These are phyloP conservation scores for Tenebrosternarchus preto DNA, from an alignment of 2,113 vertebrate genomes.

Conservation along the genomic window DNA sequence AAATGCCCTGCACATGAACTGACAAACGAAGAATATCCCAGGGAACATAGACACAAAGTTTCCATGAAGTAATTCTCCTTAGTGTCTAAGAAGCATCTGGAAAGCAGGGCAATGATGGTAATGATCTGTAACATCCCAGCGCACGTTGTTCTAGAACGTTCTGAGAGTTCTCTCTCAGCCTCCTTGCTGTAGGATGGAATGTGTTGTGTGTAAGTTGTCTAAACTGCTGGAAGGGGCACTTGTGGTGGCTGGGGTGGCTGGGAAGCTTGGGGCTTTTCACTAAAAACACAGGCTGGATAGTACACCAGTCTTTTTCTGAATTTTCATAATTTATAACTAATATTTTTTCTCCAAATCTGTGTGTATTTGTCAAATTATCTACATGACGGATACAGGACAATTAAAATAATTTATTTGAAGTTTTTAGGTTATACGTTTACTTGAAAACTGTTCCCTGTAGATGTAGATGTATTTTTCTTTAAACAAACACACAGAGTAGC, in stretches of 20 bases:
- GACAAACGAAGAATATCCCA: constrained; percentile 14
- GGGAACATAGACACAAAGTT: background rate
- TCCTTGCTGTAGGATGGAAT: background rate
- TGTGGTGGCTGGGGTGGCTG: constrained; percentile 38
- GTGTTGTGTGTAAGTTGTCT: constrained; percentile 25
- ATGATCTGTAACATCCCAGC: background rate
- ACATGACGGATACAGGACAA: constrained; percentile 22
- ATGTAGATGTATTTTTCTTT: background rate
- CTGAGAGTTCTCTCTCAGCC: too few relatives aligned
- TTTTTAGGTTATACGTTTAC: background rate
- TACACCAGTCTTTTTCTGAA: background rate
- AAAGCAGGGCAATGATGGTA: background rate
- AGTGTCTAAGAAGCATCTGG: constrained; percentile 2
- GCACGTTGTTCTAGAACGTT: background rate
- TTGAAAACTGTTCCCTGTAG: background rate
- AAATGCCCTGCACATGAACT: constrained; percentile 18
- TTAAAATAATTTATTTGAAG: constrained; percentile 38
- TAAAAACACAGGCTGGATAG: constrained; percentile 39
- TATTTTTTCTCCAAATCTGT: constrained; percentile 9
- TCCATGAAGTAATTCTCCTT: constrained; percentile 32
- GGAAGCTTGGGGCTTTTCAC: constrained; percentile 42
- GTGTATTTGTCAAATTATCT: constrained; percentile 45
- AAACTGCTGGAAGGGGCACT: constrained; percentile 31
- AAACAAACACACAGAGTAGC: background rate
- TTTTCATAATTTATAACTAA: constrained; percentile 29